Conservation (phyloP, 2,797 vertebrate species). For the Alosa sapidissima region DNA sequence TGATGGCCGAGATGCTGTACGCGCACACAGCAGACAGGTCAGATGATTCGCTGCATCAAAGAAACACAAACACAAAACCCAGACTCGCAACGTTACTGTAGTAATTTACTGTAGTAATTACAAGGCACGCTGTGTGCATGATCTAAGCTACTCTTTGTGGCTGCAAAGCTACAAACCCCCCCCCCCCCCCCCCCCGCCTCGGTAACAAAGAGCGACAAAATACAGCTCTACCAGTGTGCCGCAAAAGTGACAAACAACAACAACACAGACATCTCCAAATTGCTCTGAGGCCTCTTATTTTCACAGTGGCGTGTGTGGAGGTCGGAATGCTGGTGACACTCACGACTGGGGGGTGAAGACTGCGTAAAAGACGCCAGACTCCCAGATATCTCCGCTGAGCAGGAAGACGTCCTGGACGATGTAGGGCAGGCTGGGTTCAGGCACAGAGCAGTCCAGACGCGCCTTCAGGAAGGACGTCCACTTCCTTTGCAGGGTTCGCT, state of each 20-base stretch:
- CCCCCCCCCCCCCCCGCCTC: too few species aligned
- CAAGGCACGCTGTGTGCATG: background rate
- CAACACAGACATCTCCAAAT: background rate
- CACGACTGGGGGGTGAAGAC: conserved; percentile 78
- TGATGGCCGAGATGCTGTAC: conserved; percentile 61
- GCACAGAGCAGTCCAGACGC: conserved; percentile 74
- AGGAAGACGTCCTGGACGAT: conserved; percentile 81
- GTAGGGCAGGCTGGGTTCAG: conserved; percentile 73
- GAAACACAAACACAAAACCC: conserved; percentile 16
- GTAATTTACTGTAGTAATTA: conserved; percentile 4
- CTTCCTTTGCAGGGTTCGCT: conserved; percentile 74
- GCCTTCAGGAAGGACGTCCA: conserved; percentile 81
- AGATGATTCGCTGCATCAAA: conserved; percentile 62
- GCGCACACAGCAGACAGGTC: conserved; percentile 72
- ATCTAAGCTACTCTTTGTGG: background rate
- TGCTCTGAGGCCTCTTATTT: background rate
- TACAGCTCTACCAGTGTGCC: background rate
- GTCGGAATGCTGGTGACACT: conserved; percentile 44
- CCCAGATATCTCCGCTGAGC: conserved; percentile 70
- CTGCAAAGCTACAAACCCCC: background rate
- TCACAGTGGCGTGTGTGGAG: background rate
- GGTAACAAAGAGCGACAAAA: background rate
- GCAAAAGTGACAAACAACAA: background rate
- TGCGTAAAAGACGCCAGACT: conserved; percentile 69
- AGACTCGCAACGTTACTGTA: background rate